Conservation (phyloP, 2,888 invertebrate genomes). For the Tanytarsus gracilentus region DNA sequence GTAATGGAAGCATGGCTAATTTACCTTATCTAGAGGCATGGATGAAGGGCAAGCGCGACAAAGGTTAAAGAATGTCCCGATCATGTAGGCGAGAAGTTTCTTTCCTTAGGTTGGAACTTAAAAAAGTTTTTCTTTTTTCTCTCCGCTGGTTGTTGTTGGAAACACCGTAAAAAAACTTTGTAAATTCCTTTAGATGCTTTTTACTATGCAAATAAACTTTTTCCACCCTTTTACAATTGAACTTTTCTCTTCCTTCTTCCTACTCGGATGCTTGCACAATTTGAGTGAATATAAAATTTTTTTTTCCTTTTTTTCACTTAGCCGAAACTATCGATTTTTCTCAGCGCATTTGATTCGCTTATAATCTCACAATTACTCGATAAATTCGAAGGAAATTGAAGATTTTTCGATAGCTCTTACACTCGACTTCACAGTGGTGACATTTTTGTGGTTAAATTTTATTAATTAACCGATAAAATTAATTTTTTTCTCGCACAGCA, state of each 20-base stretch:
- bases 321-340: constrained; percentile 28
- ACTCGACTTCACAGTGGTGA: background rate
- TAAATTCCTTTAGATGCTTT: background rate
- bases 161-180: background rate
- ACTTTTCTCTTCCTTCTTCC: background rate
- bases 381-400: background rate
- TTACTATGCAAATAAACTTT: background rate
- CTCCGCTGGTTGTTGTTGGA: background rate
- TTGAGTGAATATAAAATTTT: background rate
- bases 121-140: background rate
- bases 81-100: constrained; percentile 54
- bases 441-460: constrained; percentile 7
- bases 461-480: background rate
- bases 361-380: background rate
- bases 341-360: background rate
- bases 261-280: constrained; percentile 2
- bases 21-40: constrained; percentile 95
- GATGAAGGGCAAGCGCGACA: constrained; percentile 87
- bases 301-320: constrained; percentile 11
- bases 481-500: background rate
- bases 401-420: background rate
- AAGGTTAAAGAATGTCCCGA: constrained; percentile 95
- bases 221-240: background rate
- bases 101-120: background rate
- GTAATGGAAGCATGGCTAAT: background rate